phyloP scores from a whole-genome alignment of 2,797 vertebrate species.

The Cossypha polioptera region DNA sequence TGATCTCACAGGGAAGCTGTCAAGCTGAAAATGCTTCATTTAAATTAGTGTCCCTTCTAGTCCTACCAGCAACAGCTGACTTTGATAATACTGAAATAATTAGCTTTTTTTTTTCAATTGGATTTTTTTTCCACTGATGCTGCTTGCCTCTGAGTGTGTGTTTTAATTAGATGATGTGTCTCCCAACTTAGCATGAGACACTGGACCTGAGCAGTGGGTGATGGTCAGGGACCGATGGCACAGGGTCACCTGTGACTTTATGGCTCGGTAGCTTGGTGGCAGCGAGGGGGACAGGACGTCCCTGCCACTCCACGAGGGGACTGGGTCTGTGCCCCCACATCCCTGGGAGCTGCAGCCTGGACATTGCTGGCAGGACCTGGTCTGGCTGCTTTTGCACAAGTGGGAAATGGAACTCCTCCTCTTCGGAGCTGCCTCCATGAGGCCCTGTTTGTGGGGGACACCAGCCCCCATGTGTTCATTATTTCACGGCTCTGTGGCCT shows the following conservation, averaged over 20 bases:
- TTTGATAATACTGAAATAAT: conserved; percentile 64
- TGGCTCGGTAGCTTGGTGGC: fast-evolving
- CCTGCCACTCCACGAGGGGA: fast-evolving
- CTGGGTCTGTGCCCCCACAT: background rate
- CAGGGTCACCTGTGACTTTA: background rate
- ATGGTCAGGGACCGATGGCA: fast-evolving
- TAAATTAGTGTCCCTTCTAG: conserved; percentile 55
- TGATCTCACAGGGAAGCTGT: conserved; percentile 61
- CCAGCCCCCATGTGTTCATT: background rate
- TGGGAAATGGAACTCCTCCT: background rate
- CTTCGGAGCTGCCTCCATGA: background rate
- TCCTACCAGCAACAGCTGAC: conserved; percentile 58
- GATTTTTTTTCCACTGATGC: conserved; percentile 21
- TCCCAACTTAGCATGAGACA: background rate
- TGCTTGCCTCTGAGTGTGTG: conserved; percentile 27
- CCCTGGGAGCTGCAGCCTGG: background rate
- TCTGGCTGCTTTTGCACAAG: background rate
- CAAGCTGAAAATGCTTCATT: conserved; percentile 60
- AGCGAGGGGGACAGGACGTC: fast-evolving
- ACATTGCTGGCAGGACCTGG: fast-evolving
- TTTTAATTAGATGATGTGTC: background rate
- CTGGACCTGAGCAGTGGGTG: background rate
- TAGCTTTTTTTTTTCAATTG: background rate
- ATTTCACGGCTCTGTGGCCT: background rate
- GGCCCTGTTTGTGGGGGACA: background rate